A percentile compares a stretch with the other conserved stretches of the same genome.
These are phyloP conservation scores for Piezodorus guildinii DNA, from an alignment of 1,140 invertebrate genomes.

Conservation along the genomic window DNA sequence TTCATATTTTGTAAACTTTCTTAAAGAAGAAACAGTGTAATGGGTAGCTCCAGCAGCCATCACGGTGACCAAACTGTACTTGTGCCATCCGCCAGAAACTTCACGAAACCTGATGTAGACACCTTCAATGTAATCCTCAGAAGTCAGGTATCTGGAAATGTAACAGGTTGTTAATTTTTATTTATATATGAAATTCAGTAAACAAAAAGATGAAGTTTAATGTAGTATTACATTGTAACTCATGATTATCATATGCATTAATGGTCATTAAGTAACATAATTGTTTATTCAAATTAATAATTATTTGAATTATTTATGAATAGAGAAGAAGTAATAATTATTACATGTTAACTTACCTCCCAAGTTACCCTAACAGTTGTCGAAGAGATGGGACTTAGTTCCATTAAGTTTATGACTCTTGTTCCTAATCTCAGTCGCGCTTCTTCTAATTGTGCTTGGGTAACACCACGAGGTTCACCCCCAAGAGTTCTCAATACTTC, in stretches of 20 bases:
- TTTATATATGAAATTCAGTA: too few relatives aligned
- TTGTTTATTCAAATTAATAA: too few relatives aligned
- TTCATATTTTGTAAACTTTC: slow-evolving; percentile 76
- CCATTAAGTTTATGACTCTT: slow-evolving; percentile 67
- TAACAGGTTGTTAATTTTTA: not conserved
- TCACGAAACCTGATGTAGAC: slow-evolving; percentile 86
- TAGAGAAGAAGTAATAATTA: not conserved
- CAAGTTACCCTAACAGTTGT: slow-evolving; percentile 73
- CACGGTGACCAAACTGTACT: slow-evolving; percentile 57
- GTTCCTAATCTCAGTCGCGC: slow-evolving; percentile 63
- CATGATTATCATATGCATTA: too few relatives aligned
- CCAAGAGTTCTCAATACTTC: slow-evolving; percentile 53
- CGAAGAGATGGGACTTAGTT: slow-evolving; percentile 67
- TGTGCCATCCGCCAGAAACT: slow-evolving; percentile 45
- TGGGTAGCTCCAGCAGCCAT: slow-evolving; percentile 51
- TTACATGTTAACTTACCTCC: slow-evolving; percentile 33
- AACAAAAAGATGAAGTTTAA: too few relatives aligned
- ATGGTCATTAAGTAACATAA: too few relatives aligned
- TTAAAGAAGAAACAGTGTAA: slow-evolving; percentile 57
- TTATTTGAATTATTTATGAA: not conserved
- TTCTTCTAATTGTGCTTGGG: slow-evolving; percentile 64
- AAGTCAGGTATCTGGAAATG: slow-evolving; percentile 38
- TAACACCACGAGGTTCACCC: slow-evolving; percentile 49
- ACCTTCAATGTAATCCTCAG: slow-evolving; percentile 60
- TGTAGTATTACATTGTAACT: too few relatives aligned